These are phyloP conservation scores for Chrysolina americana DNA, from an alignment of 2,888 invertebrate species.

Conservation along the genomic window DNA sequence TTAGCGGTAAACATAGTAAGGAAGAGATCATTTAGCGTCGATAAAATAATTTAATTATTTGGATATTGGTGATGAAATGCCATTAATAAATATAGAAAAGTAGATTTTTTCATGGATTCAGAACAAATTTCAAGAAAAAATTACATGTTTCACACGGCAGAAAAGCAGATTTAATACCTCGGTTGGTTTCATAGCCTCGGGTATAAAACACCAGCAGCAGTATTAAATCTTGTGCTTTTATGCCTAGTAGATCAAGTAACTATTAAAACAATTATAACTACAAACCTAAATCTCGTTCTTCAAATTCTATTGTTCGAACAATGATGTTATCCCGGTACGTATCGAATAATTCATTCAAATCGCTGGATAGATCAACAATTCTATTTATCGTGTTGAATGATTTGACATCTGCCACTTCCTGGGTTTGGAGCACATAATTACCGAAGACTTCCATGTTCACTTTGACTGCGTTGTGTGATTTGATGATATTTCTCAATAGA, in stretches of 20 bases:
- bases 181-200: too few relatives aligned
- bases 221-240: too few relatives aligned
- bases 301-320: not conserved
- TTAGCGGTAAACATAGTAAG: too few relatives aligned
- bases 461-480: not conserved
- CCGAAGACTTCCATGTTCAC: conserved; percentile 23
- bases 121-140: not conserved
- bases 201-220: too few relatives aligned
- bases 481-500: not conserved
- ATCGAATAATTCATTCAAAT: not conserved
- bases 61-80: too few relatives aligned
- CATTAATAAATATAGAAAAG: not conserved
- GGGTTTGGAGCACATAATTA: conserved; percentile 12
- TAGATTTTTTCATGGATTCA: not conserved
- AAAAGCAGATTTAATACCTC: too few relatives aligned
- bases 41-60: too few relatives aligned
- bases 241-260: too few relatives aligned
- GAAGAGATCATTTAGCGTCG: too few relatives aligned
- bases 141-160: too few relatives aligned
- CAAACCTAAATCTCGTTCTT: not conserved
- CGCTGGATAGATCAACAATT: not conserved
- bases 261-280: not conserved
- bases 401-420: conserved; percentile 5
- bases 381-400: conserved; percentile 1
- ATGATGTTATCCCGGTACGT: not conserved